Conservation (phyloP, 2,888 invertebrate genomes). For the Nasonia oneida region DNA sequence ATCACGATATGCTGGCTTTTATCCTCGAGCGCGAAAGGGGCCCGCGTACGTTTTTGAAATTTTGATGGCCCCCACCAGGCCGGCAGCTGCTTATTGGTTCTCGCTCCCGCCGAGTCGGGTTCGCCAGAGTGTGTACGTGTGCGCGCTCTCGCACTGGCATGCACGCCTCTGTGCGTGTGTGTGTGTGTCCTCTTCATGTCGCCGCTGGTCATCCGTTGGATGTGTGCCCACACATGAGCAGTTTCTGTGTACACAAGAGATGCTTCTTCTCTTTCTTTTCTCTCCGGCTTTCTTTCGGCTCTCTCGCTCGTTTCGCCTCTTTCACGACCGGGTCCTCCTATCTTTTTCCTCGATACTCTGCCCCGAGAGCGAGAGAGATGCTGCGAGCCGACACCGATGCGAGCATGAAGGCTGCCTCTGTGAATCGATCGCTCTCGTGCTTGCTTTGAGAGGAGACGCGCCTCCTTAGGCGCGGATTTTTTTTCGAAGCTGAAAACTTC, state of each 20-base stretch:
- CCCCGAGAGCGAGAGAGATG: conserved; percentile 1
- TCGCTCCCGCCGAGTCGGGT: conserved; percentile 40
- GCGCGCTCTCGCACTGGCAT: not conserved
- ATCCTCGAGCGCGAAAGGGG: conserved; percentile 79
- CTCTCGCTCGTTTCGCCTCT: conserved; percentile 37
- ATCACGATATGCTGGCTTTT: conserved; percentile 79
- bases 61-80: conserved; percentile 79
- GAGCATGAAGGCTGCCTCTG: conserved; percentile 48
- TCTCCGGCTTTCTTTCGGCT: conserved; percentile 48
- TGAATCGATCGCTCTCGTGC: conserved; percentile 24
- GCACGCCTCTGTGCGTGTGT: not conserved
- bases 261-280: conserved; percentile 34
- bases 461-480: not conserved
- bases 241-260: conserved; percentile 52
- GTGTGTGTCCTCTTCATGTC: conserved; percentile 57
- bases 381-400: not conserved
- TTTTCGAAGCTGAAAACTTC: not conserved
- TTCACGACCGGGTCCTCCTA: conserved; percentile 45
- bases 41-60: conserved; percentile 80
- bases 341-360: not conserved
- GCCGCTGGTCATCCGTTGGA: conserved; percentile 59
- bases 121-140: conserved; percentile 31
- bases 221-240: conserved; percentile 53
- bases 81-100: conserved; percentile 68
- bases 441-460: conserved; percentile 1